Evolutionary conservation across 2,113 vertebrate species (phyloP).

Genomic region (Hydrolagus affinis): DNA sequence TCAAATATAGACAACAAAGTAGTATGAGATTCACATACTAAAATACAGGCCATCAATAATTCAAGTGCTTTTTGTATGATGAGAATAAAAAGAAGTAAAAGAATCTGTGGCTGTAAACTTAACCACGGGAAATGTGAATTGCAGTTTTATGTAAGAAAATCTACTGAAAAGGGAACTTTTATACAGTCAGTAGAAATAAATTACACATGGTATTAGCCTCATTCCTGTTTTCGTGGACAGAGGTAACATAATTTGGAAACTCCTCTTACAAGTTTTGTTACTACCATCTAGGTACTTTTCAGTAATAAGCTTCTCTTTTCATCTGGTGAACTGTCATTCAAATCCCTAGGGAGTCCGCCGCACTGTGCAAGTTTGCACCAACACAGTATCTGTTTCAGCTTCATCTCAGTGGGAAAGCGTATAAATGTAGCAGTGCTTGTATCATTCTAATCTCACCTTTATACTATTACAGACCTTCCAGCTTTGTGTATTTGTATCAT

Average conservation of each 20-base stretch:
- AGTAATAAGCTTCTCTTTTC: slow-evolving; percentile 25
- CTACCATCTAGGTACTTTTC: slow-evolving; percentile 19
- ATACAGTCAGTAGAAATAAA: slow-evolving; percentile 20
- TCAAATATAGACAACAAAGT: slow-evolving; percentile 20
- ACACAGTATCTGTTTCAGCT: background rate
- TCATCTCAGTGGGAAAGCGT: background rate
- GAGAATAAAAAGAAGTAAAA: background rate
- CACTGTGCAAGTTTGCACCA: slow-evolving; percentile 1
- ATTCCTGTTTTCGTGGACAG: slow-evolving; percentile 2
- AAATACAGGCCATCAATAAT: slow-evolving; percentile 26
- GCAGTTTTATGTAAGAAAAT: slow-evolving; percentile 16
- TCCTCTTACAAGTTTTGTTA: slow-evolving; percentile 19
- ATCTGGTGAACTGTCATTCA: slow-evolving; percentile 17
- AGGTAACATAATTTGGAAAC: background rate
- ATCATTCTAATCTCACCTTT: slow-evolving; percentile 19
- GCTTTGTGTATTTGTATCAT: background rate
- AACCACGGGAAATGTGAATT: slow-evolving; percentile 23
- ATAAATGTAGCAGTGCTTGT: background rate
- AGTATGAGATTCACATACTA: slow-evolving; percentile 21
- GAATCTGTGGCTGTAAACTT: slow-evolving; percentile 14
- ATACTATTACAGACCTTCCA: background rate
- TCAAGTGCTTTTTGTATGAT: slow-evolving; percentile 23
- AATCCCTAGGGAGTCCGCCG: background rate
- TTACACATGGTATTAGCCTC: background rate
- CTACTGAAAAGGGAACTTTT: slow-evolving; percentile 18